Conservation (phyloP, 2,113 vertebrate genomes). For the Salvelinus namaycush region DNA sequence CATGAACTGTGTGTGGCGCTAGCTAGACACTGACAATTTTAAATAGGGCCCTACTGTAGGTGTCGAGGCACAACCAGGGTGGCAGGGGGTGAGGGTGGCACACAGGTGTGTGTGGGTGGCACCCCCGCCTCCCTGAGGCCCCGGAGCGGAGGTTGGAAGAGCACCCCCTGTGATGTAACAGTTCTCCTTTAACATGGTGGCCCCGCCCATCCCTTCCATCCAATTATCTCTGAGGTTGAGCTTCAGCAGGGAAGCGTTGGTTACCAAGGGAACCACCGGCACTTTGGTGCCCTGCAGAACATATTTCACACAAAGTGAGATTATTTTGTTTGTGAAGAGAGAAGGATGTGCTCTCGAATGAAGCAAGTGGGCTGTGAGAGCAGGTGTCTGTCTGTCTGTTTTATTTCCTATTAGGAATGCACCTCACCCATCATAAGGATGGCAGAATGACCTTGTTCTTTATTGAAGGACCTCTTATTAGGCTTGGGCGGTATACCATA, state of each 20-base stretch:
- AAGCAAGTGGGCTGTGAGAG: background rate
- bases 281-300: slow-evolving; percentile 78
- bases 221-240: slow-evolving; percentile 84
- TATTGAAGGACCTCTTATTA: slow-evolving; percentile 19
- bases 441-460: background rate
- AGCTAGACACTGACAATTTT: slow-evolving; percentile 26
- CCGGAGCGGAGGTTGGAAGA: background rate
- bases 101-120: slow-evolving; percentile 11
- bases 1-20: background rate
- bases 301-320: slow-evolving; percentile 42
- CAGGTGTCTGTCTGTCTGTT: background rate
- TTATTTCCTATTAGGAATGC: background rate
- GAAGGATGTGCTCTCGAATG: slow-evolving; percentile 11
- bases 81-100: slow-evolving; percentile 17
- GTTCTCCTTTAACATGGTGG: slow-evolving; percentile 81
- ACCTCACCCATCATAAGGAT: background rate
- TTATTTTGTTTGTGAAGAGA: slow-evolving; percentile 46
- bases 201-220: slow-evolving; percentile 74
- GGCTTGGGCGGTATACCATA: no score
- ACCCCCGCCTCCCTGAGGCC: no score
- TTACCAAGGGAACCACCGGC: slow-evolving; percentile 76
- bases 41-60: slow-evolving; percentile 17
- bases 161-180: slow-evolving; percentile 78
- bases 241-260: slow-evolving; percentile 74
- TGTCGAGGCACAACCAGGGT: slow-evolving; percentile 14